These are phyloP conservation scores for Neodiprion pinetum DNA, from an alignment of 1,140 invertebrate species.

Conservation along the genomic window DNA sequence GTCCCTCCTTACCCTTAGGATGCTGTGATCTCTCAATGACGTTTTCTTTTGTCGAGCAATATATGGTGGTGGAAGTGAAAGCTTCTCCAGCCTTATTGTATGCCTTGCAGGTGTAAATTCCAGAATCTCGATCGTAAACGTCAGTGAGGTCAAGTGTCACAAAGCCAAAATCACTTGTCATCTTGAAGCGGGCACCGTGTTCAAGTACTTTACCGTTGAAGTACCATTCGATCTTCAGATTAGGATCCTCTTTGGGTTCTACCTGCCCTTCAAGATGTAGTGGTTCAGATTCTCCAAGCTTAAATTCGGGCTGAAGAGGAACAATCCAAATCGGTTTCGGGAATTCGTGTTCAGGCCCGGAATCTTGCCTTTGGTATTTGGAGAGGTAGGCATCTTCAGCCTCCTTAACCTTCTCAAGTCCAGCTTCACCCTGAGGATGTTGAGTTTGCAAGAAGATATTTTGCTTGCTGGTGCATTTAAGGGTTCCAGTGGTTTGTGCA, in stretches of 20 bases:
- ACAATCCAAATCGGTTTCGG: constrained; percentile 89
- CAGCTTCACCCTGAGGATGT: constrained; percentile 87
- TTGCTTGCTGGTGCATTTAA: constrained; percentile 81
- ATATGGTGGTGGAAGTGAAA: constrained; percentile 89
- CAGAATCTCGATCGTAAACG: constrained; percentile 91
- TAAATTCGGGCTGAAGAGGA: constrained; percentile 81
- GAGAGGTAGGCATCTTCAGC: constrained; percentile 78
- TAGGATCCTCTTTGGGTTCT: constrained; percentile 95
- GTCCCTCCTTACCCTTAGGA: constrained; percentile 89
- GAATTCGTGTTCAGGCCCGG: constrained; percentile 76
- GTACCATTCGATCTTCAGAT: constrained; percentile 93
- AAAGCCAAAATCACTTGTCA: constrained; percentile 91
- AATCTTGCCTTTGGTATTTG: constrained; percentile 71
- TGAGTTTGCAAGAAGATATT: constrained; percentile 86
- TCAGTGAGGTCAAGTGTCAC: constrained; percentile 89
- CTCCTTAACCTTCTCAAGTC: constrained; percentile 85
- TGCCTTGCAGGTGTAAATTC: constrained; percentile 91
- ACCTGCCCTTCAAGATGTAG: constrained; percentile 93
- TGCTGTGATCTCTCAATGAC: constrained; percentile 90
- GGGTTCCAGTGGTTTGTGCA: constrained; percentile 85
- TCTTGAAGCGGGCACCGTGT: constrained; percentile 85
- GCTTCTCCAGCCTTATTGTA: constrained; percentile 88
- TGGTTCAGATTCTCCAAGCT: constrained; percentile 87
- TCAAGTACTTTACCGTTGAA: constrained; percentile 89
- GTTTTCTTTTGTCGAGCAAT: constrained; percentile 80